A percentile compares a stretch with the other conserved stretches of the same genome.
phyloP scores from a whole-genome alignment of 2,113 vertebrate species.

The Apeltes quadracus region DNA sequence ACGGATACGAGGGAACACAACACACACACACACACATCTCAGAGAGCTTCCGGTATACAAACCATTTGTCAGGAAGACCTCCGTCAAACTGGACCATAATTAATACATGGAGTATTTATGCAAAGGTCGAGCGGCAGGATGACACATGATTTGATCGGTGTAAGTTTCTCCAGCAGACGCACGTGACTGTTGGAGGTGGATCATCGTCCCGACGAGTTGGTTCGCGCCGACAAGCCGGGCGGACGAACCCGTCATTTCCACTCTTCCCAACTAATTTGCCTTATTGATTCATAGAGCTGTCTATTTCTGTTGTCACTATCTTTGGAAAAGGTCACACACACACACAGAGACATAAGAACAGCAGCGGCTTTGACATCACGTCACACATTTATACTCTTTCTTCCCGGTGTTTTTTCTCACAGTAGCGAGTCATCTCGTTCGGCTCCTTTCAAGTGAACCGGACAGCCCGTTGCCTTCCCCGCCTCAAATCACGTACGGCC shows the following conservation, averaged over 20 bases:
- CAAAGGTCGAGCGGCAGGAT: constrained; percentile 1
- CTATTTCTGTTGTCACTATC: constrained; percentile 75
- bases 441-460: constrained; percentile 86
- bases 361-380: neutral
- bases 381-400: constrained; percentile 11
- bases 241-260: constrained; percentile 76
- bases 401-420: constrained; percentile 79
- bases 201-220: constrained; percentile 30
- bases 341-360: constrained; percentile 4
- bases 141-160: constrained; percentile 16
- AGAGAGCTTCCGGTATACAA: neutral
- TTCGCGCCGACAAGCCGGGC: constrained; percentile 56
- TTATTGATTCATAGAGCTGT: constrained; percentile 77
- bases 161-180: constrained; percentile 15
- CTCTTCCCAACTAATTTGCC: constrained; percentile 76
- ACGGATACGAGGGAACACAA: constrained; percentile 29
- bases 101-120: neutral
- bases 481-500: constrained; percentile 88
- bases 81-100: constrained; percentile 14
- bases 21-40: constrained; percentile 30
- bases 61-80: neutral
- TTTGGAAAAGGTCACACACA: constrained; percentile 77
- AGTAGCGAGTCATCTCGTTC: constrained; percentile 83
- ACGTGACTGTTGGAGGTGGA: constrained; percentile 33
- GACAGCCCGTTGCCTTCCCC: constrained; percentile 85